These are phyloP conservation scores for Acronicta psi DNA, from an alignment of 2,888 invertebrate genomes.

Conservation along the genomic window DNA sequence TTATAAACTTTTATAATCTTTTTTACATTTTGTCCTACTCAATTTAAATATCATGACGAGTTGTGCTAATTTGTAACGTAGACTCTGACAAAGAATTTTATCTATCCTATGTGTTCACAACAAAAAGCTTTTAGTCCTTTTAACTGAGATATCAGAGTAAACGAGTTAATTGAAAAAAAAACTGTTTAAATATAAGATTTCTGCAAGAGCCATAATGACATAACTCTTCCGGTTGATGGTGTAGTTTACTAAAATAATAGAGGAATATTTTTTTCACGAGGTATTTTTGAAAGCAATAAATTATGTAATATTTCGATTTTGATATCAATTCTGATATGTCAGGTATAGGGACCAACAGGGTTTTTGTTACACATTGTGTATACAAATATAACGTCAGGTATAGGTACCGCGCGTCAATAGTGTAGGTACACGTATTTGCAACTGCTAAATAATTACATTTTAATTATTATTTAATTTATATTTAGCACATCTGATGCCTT, in stretches of 20 bases:
- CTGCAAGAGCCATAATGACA: too few relatives aligned
- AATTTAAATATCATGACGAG: constrained; percentile 18
- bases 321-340: too few relatives aligned
- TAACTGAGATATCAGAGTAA: too few relatives aligned
- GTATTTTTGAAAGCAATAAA: too few relatives aligned
- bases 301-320: too few relatives aligned
- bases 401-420: not conserved
- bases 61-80: constrained; percentile 29
- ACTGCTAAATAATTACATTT: constrained; percentile 7
- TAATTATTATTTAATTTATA: constrained; percentile 6
- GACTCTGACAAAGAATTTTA: constrained; percentile 5
- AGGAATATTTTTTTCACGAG: too few relatives aligned
- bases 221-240: too few relatives aligned
- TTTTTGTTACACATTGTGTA: not conserved
- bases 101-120: constrained; percentile 3
- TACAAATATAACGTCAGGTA: constrained; percentile 3
- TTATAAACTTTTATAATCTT: constrained; percentile 46
- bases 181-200: too few relatives aligned
- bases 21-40: constrained; percentile 34
- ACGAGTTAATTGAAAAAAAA: too few relatives aligned
- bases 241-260: too few relatives aligned
- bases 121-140: too few relatives aligned
- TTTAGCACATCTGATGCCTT: constrained; percentile 16
- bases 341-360: too few relatives aligned
- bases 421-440: constrained; percentile 1